Conservation (phyloP, 2,113 vertebrate species). For the Scopus umbretta region DNA sequence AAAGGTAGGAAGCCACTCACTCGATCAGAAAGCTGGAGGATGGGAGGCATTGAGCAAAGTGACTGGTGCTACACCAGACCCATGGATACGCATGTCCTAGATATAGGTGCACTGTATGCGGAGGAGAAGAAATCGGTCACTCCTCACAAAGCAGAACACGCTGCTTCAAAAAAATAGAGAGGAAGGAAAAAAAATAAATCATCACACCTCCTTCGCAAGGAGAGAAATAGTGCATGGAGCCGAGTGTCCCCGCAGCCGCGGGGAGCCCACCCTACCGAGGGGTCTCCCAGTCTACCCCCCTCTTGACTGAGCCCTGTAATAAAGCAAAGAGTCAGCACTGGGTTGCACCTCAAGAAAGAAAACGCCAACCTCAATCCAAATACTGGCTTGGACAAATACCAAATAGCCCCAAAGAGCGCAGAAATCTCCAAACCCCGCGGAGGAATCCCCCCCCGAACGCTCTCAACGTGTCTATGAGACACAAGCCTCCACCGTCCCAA, state of each 20-base stretch:
- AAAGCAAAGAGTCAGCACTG: background rate
- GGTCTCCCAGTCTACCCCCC: background rate
- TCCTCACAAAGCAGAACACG: background rate
- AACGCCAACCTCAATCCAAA: background rate
- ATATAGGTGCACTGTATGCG: accelerated
- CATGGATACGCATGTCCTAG: background rate
- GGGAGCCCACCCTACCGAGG: accelerated
- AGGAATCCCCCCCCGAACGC: background rate
- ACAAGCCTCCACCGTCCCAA: background rate
- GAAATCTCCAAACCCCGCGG: background rate
- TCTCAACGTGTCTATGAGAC: background rate
- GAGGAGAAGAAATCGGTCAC: background rate
- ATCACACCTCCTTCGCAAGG: background rate
- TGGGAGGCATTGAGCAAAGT: background rate
- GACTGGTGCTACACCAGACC: background rate
- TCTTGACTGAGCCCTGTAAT: background rate
- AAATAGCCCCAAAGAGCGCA: background rate
- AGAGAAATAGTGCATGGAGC: background rate
- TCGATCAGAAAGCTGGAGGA: background rate
- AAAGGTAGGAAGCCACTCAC: background rate
- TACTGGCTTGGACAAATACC: background rate
- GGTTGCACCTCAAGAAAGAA: background rate
- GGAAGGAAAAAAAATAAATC: background rate
- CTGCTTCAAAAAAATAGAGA: background rate
- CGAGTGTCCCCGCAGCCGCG: accelerated